Percentiles rank a stretch among this genome's conserved stretches.
Conservation (phyloP, 64 coral and sea anemone genomes). For the Actinia equina region DNA sequence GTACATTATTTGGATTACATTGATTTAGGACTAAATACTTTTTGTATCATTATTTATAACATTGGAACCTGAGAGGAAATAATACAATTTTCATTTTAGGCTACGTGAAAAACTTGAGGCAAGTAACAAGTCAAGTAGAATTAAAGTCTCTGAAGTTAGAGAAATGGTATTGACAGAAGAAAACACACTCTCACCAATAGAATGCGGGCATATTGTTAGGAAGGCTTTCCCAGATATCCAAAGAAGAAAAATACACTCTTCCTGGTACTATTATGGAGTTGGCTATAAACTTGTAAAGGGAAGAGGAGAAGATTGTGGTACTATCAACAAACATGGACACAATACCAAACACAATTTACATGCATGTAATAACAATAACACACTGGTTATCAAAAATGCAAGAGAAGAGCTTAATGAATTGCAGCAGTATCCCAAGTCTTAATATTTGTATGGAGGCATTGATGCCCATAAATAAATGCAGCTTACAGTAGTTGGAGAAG, state of each 20-base stretch:
- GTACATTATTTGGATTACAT: too few species aligned
- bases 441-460: slow-evolving; percentile 21
- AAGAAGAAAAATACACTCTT: slow-evolving; percentile 29
- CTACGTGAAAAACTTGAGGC: background rate
- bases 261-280: slow-evolving; percentile 57
- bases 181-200: background rate
- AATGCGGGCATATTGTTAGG: slow-evolving; percentile 26
- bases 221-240: slow-evolving; percentile 32
- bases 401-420: background rate
- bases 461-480: background rate
- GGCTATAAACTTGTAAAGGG: background rate
- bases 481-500: slow-evolving; percentile 42
- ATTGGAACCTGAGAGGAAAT: too few species aligned
- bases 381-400: background rate
- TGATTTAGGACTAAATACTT: too few species aligned
- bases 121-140: background rate
- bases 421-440: background rate
- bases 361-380: background rate
- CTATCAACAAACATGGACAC: too few species aligned
- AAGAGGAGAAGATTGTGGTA: too few species aligned
- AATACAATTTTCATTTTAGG: background rate
- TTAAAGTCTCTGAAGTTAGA: background rate
- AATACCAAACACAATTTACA: too few species aligned
- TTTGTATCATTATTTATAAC: too few species aligned
- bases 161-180: background rate